Percentiles rank a stretch among this genome's conserved stretches.
Evolutionary conservation across 2,113 vertebrate species (phyloP).

Genomic region (Todiramphus chloris): DNA sequence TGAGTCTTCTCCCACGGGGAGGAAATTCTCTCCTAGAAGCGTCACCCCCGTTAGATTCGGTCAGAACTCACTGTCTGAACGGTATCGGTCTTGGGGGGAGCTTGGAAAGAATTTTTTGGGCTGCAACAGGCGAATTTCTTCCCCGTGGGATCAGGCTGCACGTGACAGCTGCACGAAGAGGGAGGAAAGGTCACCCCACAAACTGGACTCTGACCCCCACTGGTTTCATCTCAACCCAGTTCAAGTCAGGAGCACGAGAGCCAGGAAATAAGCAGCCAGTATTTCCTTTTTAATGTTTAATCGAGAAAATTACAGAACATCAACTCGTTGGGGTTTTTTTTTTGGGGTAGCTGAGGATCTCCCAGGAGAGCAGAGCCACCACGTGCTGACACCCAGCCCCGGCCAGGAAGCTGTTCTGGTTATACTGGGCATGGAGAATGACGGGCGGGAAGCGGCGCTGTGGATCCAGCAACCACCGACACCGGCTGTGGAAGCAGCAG

Average conservation of each 20-base stretch:
- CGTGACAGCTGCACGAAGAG: rapidly evolving
- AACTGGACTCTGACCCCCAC: not conserved
- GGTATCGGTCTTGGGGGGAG: rapidly evolving
- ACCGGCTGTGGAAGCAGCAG: not conserved
- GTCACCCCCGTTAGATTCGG: not conserved
- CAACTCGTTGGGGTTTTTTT: not conserved
- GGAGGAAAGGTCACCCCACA: rapidly evolving
- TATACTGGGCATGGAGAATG: not conserved
- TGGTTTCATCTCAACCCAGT: not conserved
- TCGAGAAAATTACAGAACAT: conserved; percentile 44
- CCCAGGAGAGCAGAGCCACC: not conserved
- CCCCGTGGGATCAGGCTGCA: rapidly evolving
- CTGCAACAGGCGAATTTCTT: not conserved
- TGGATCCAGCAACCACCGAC: not conserved
- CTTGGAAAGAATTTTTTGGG: not conserved
- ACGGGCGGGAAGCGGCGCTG: not conserved
- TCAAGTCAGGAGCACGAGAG: not conserved
- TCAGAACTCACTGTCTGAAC: not conserved
- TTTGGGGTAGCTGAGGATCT: not conserved
- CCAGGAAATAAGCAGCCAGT: not conserved
- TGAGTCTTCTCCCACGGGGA: rapidly evolving
- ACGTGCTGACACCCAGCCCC: rapidly evolving
- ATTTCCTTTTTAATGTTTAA: conserved; percentile 42
- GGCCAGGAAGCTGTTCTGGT: not conserved
- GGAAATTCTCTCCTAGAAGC: not conserved